A percentile compares a stretch with the other conserved stretches of the same genome.
These are phyloP conservation scores for Squalus acanthias DNA, from an alignment of 2,797 vertebrate species.

Conservation along the genomic window DNA sequence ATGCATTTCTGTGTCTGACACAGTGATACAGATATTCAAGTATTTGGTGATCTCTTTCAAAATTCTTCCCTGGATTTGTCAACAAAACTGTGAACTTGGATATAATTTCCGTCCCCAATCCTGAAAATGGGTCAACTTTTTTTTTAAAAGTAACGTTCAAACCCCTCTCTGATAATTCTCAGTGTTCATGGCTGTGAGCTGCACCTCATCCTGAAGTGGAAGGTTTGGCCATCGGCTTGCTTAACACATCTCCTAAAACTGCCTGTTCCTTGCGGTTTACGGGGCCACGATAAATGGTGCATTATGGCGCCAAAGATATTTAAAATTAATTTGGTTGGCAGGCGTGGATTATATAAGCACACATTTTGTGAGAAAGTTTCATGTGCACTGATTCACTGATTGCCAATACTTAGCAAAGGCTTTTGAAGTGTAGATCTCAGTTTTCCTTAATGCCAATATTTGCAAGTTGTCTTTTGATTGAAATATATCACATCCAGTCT, in stretches of 20 bases:
- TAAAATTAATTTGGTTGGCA: background rate
- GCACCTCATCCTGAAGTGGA: background rate
- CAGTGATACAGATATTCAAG: background rate
- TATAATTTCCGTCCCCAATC: background rate
- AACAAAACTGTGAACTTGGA: background rate
- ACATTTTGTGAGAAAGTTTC: background rate
- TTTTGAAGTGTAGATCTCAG: background rate
- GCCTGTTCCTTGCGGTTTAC: background rate
- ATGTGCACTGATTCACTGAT: background rate
- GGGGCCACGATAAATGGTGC: background rate
- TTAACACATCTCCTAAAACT: background rate
- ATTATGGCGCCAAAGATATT: background rate
- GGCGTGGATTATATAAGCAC: background rate
- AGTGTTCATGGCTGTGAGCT: background rate
- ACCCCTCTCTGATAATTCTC: background rate
- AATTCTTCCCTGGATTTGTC: background rate
- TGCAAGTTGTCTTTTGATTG: background rate
- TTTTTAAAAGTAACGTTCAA: too few species aligned
- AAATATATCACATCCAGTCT: background rate
- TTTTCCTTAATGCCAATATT: background rate
- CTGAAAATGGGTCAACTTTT: background rate
- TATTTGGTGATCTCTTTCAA: background rate
- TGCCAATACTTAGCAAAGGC: background rate
- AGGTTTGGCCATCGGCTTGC: background rate
- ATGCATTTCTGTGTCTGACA: background rate